A percentile compares a stretch with the other conserved stretches of the same genome.
phyloP scores from a whole-genome alignment of 37 sponge, comb jelly and placozoan species.

The Ianthella basta region DNA sequence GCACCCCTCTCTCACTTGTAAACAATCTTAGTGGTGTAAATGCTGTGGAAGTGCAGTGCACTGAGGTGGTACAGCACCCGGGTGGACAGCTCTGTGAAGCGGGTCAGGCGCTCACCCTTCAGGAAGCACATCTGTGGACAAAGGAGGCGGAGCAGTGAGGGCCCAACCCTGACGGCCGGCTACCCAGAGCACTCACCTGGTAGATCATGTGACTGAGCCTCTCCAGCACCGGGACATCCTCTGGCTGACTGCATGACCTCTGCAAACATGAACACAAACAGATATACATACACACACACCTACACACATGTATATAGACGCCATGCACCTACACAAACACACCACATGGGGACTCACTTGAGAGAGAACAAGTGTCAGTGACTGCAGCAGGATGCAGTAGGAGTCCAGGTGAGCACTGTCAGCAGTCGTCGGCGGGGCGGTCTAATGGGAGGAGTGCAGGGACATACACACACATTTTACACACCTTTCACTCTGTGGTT shows the following conservation, averaged over 20 bases:
- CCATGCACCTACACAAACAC: neutral
- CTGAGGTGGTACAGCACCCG: constrained; percentile 67
- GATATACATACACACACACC: neutral
- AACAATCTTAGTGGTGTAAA: constrained; percentile 81
- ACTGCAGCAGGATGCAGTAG: constrained; percentile 51
- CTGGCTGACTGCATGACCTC: constrained; percentile 34
- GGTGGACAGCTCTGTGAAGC: constrained; percentile 37
- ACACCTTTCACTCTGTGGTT: too few species aligned
- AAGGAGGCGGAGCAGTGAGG: neutral
- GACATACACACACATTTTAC: neutral
- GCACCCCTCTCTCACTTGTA: neutral
- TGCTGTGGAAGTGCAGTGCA: constrained; percentile 78
- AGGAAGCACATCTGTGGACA: constrained; percentile 53
- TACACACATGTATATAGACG: neutral
- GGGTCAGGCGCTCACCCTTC: constrained; percentile 27
- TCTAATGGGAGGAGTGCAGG: constrained; percentile 34
- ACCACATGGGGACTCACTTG: constrained; percentile 35
- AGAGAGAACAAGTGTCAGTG: constrained; percentile 45
- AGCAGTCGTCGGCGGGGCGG: constrained; percentile 56
- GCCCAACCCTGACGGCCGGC: too few species aligned
- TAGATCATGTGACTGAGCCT: constrained; percentile 60
- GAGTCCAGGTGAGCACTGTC: constrained; percentile 42
- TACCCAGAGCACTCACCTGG: constrained; percentile 34
- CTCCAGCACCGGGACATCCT: constrained; percentile 59
- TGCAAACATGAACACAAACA: neutral